Base-by-base conservation (phyloP, 2,888 invertebrate species). In the Aphidius colemani region DNA sequence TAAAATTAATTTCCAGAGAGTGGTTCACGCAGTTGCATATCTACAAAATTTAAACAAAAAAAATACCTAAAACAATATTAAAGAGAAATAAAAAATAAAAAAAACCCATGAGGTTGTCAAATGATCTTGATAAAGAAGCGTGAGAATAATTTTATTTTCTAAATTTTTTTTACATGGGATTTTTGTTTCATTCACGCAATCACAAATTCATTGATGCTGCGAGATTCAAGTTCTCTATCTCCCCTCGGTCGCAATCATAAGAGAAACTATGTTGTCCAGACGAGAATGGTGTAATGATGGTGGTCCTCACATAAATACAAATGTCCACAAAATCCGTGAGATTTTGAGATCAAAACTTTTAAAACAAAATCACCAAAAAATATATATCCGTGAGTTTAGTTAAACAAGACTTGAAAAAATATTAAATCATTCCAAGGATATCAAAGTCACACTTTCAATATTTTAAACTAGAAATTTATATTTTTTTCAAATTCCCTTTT, bases 261-360 rank as follows among this genome's bases (percentile, higher is more conserved):
- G 70, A 73, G 74, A 76, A 80, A 74, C 75, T 80, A 78, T 78
- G 78, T 78, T 72, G 72, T 7, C 57, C 71, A 66, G 72, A 64
- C 64, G 62, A 66, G 76, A 74, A 79, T 79, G 77, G 79, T 77
- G 81, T 81, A 81, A 81, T 80, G 76, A 80, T 76, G 78, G 72
- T 72, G 75, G 72, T 67, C 72, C 73, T 65, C 70, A 72, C 75
- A 77, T 75, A 76, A 77, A 78, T 78, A 75, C 74, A 66, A 46
- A 30, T 30, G 30, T 30, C 30, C 30, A 30, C 3, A 3, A 30
- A 2, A 30, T 30, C 30, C 30, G 30, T 30, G 30, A 30, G 30
- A 30, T 30, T 30, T 30, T 30, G 30, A 30, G 30, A 30, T 5
- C 4, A 2, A 30, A 30, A 30, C 30, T 30, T 30, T 3, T 30